phyloP scores from a whole-genome alignment of 2,888 invertebrate genomes.

The Chaetogeoica ovagalla region DNA sequence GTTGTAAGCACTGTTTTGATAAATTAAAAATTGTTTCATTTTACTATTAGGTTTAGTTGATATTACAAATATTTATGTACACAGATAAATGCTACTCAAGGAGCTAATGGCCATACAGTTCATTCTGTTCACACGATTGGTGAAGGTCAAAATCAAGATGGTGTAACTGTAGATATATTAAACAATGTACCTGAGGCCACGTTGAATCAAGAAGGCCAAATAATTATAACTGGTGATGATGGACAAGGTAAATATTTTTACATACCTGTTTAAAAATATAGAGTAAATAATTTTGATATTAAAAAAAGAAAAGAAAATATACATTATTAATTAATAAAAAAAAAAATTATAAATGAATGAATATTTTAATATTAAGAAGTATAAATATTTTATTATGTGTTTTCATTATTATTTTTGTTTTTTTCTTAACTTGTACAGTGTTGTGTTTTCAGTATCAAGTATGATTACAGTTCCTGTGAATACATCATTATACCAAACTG shows the following conservation, averaged over 20 bases:
- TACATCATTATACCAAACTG: conserved; percentile 93
- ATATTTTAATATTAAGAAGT: too few relatives aligned
- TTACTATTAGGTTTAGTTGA: background rate
- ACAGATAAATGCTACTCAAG: conserved; percentile 63
- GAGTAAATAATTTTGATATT: too few relatives aligned
- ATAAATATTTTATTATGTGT: too few relatives aligned
- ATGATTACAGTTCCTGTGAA: conserved; percentile 95
- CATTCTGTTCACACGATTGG: conserved; percentile 71
- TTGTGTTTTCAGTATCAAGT: conserved; percentile 74
- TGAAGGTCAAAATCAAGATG: conserved; percentile 65
- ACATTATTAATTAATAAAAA: background rate
- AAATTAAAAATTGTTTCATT: conserved; percentile 1
- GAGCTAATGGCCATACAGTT: conserved; percentile 59
- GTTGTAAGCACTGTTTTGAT: conserved; percentile 66
- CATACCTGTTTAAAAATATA: background rate
- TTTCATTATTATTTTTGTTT: background rate
- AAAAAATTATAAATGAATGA: background rate
- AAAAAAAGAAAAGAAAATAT: too few relatives aligned
- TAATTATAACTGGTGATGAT: conserved; percentile 92
- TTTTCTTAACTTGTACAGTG: conserved; percentile 4
- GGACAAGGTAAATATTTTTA: conserved; percentile 72
- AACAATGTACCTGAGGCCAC: conserved; percentile 88
- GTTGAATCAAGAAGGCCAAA: conserved; percentile 88
- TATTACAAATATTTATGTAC: conserved; percentile 44
- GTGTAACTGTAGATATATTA: conserved; percentile 81